These are phyloP conservation scores for Sarcophaga bullata DNA, from an alignment of 1,140 invertebrate genomes.

Conservation along the genomic window DNA sequence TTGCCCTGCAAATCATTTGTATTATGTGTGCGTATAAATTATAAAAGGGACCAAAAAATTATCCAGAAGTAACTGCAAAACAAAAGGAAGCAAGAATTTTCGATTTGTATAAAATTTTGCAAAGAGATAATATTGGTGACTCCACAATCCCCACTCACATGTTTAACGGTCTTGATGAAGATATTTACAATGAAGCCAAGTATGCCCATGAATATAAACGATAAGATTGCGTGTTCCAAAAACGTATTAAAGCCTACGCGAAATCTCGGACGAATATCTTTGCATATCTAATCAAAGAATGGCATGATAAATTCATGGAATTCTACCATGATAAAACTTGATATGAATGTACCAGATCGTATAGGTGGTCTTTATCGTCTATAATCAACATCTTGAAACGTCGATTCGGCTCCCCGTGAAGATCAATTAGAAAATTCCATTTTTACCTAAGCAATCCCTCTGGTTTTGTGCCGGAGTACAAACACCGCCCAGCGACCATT, in stretches of 20 bases:
- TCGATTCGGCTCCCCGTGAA: conserved; percentile 82
- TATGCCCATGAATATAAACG: conserved; percentile 79
- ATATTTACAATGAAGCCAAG: conserved; percentile 75
- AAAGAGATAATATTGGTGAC: conserved; percentile 68
- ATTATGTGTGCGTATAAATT: background rate
- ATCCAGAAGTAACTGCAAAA: background rate
- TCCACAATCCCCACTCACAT: conserved; percentile 70
- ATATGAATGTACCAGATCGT: conserved; percentile 91
- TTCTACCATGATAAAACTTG: conserved; percentile 78
- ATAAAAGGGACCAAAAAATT: background rate
- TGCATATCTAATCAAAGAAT: conserved; percentile 68
- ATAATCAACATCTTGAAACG: conserved; percentile 85
- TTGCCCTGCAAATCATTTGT: conserved; percentile 3
- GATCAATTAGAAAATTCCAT: conserved; percentile 84
- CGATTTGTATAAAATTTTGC: background rate
- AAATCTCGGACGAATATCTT: conserved; percentile 72
- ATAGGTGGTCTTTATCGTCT: conserved; percentile 86
- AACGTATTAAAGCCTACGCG: conserved; percentile 79
- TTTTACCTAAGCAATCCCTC: conserved; percentile 78
- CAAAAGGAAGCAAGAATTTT: conserved; percentile 1
- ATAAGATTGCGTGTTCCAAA: conserved; percentile 83
- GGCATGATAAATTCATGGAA: conserved; percentile 72
- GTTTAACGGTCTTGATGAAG: conserved; percentile 71
- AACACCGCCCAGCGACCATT: conserved; percentile 84
- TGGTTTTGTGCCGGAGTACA: conserved; percentile 77